These are phyloP conservation scores for Diaprepes abbreviatus DNA, from an alignment of 2,888 invertebrate species.

Conservation along the genomic window DNA sequence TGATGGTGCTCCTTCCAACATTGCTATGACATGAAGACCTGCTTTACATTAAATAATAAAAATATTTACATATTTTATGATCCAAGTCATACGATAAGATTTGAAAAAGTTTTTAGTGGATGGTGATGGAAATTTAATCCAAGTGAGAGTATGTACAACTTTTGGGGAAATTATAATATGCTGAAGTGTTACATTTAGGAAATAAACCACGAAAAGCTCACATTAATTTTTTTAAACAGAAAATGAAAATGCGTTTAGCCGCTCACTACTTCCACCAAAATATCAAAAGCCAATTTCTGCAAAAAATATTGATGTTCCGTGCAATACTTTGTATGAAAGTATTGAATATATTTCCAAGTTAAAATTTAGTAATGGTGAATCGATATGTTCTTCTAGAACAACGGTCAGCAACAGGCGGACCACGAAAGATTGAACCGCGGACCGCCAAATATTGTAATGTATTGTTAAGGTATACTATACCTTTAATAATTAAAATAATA, in stretches of 20 bases:
- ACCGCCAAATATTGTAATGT: no score
- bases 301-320: neutral
- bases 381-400: no score
- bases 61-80: neutral
- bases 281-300: neutral
- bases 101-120: constrained; percentile 6
- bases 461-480: no score
- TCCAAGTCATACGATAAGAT: constrained; percentile 11
- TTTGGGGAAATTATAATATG: neutral
- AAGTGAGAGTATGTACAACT: constrained; percentile 7
- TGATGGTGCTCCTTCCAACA: constrained; percentile 50
- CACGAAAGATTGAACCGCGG: no score
- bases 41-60: neutral
- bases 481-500: no score
- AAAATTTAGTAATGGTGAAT: constrained; percentile 4
- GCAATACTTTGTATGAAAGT: neutral
- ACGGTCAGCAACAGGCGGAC: no score
- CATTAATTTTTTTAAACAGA: constrained; percentile 28
- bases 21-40: constrained; percentile 24
- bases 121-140: neutral
- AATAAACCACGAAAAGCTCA: constrained; percentile 21
- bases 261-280: neutral
- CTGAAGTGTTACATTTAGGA: constrained; percentile 22
- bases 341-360: neutral
- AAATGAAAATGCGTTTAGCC: constrained; percentile 19